Conservation (phyloP, 2,113 vertebrate genomes). For the Brachyhypopomus occidentalis region DNA sequence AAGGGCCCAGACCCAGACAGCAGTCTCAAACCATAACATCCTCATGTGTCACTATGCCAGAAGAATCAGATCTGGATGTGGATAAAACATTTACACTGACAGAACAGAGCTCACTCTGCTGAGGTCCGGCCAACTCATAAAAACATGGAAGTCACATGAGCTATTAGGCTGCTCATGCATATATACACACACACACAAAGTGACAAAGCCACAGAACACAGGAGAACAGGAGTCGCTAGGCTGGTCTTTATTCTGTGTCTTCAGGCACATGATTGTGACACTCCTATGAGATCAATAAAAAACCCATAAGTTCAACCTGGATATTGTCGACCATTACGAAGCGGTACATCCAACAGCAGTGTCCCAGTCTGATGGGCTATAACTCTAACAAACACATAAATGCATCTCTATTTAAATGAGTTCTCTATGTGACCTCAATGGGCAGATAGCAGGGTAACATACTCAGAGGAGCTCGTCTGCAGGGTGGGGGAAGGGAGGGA, state of each 20-base stretch:
- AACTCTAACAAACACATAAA: slow-evolving; percentile 57
- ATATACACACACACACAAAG: background rate
- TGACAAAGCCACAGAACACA: background rate
- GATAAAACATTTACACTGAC: slow-evolving; percentile 26
- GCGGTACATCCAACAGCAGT: slow-evolving; percentile 43
- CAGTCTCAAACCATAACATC: slow-evolving; percentile 26
- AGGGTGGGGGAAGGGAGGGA: slow-evolving; percentile 22
- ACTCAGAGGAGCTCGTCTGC: slow-evolving; percentile 16
- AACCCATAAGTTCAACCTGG: slow-evolving; percentile 20
- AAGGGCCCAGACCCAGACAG: slow-evolving; percentile 41
- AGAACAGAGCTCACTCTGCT: background rate
- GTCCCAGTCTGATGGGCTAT: slow-evolving; percentile 49
- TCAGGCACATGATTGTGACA: slow-evolving; percentile 25
- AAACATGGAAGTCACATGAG: background rate
- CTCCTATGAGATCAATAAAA: slow-evolving; percentile 54
- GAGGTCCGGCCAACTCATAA: slow-evolving; percentile 24
- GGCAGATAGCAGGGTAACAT: slow-evolving; percentile 43
- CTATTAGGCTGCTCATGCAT: background rate
- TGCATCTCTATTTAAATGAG: slow-evolving; percentile 65
- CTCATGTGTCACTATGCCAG: slow-evolving; percentile 5
- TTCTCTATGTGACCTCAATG: slow-evolving; percentile 58
- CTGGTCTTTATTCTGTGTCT: slow-evolving; percentile 39
- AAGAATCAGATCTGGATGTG: slow-evolving; percentile 33
- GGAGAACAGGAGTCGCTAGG: background rate
- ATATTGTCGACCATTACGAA: slow-evolving; percentile 41